Evolutionary conservation across 2,797 vertebrate species (phyloP).

Genomic region (Aphelocoma californica): DNA sequence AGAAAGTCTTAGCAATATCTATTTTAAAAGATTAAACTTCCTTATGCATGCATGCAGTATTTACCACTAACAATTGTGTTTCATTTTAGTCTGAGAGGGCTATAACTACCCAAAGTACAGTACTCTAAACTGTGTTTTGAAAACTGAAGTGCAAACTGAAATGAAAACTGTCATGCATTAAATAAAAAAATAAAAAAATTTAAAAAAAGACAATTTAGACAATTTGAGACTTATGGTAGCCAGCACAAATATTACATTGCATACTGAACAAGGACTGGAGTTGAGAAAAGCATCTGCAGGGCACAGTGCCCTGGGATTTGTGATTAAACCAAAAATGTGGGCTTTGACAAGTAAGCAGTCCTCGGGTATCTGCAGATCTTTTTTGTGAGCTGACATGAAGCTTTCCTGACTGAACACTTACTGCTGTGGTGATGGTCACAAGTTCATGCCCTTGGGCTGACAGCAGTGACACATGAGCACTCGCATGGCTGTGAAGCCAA

Average conservation of each 20-base stretch:
- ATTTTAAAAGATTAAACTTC: background rate
- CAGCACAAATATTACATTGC: background rate
- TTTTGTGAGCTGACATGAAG: background rate
- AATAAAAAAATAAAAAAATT: too few species aligned
- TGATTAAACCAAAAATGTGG: background rate
- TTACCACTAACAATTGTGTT: accelerated
- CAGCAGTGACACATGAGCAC: background rate
- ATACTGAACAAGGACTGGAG: background rate
- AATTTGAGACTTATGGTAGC: background rate
- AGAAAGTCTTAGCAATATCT: background rate
- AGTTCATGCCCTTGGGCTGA: background rate
- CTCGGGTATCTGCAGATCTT: background rate
- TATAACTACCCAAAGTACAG: background rate
- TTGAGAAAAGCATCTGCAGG: background rate
- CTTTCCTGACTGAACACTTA: background rate
- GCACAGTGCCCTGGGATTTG: too few species aligned
- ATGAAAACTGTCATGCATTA: background rate
- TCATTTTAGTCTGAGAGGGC: background rate
- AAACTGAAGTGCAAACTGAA: background rate
- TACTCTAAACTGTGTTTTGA: background rate
- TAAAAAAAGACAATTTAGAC: too few species aligned
- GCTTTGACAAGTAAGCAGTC: background rate
- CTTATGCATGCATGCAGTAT: accelerated
- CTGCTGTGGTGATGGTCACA: background rate
- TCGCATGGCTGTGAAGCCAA: accelerated